Evolutionary conservation across 37 sponge, comb jelly and placozoan species (phyloP), one percentile per base, ranked within the genome.

Genomic region (Hexactinellida sp.): DNA sequence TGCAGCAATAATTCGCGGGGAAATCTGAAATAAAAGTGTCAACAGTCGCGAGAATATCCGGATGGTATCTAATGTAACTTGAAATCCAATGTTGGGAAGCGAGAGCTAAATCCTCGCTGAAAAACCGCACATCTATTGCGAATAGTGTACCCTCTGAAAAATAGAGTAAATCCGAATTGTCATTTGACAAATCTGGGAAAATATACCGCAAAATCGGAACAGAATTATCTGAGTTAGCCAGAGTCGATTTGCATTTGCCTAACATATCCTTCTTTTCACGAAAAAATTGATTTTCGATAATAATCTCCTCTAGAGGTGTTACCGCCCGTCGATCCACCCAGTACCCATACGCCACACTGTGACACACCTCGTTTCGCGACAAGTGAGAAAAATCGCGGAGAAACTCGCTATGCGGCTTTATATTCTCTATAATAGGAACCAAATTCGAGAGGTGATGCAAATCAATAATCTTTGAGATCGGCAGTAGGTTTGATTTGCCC

Each of bases 121-220:
- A 85, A 52, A 94, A 94, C 38, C 94, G 63, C 9, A 94, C 55
- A 0, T 90, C 84, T 0, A 94, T 90, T 32, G 90, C 94, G 87
- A 92, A 94, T 0, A 94, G 83, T 9, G 92, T 92, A 0, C 94
- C 94, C 84, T 92, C 87, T 47, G 89, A 89, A 87, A 94, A 92
- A 38, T 94, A 94, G 0, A 94, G 55, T 87, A 94, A 89, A 36
- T 94, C 92, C 0, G 89, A 82, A 0, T 83, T 38, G 37, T 89
- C 88, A 13, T 85, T 36, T 0, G 30, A 82, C 37, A 92, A 86
- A 76, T 92, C 94, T 0, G 86, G 51, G 0, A 63, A 63, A 32
- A 94, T 88, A 87, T 36, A 90, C 25, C 54, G 34, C 0, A 92
- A 71, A 36, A 92, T 87, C 0, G 91, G 37, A 23, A 0, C 21